Conservation (phyloP, 2,888 invertebrate species). For the Alloplasta piceator region DNA sequence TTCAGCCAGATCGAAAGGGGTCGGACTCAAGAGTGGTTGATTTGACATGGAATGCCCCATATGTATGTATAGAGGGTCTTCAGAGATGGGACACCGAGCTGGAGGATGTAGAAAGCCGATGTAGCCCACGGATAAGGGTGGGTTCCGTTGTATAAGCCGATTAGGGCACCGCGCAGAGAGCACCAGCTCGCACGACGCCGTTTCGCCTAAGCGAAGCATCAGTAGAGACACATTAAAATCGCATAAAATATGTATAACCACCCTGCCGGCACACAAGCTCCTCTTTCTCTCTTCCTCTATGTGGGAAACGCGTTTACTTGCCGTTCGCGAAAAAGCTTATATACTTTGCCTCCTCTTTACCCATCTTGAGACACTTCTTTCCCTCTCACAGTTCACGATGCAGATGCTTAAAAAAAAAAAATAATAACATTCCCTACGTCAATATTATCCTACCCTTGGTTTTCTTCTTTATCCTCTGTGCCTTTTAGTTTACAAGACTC, state of each 20-base stretch:
- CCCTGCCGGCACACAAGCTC: conserved; percentile 33
- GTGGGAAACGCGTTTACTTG: conserved; percentile 31
- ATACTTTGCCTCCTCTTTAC: conserved; percentile 55
- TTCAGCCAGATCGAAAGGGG: no score
- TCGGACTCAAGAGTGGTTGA: no score
- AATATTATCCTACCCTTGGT: conserved; percentile 38
- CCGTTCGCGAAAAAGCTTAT: conserved; percentile 60
- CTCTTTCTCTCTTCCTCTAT: conserved; percentile 51
- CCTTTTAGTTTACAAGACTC: background rate
- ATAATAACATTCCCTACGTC: conserved; percentile 54
- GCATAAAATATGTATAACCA: conserved; percentile 81
- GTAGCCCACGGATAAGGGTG: conserved; percentile 74
- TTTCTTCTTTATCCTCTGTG: background rate
- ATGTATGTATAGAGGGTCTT: background rate
- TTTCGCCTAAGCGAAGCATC: conserved; percentile 57
- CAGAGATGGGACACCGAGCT: conserved; percentile 25
- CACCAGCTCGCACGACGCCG: background rate
- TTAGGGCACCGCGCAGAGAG: conserved; percentile 78
- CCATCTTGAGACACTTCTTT: conserved; percentile 41
- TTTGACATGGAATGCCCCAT: no score
- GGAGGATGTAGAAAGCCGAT: conserved; percentile 54
- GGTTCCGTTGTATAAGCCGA: conserved; percentile 81
- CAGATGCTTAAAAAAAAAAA: conserved; percentile 11
- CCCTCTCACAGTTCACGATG: conserved; percentile 25
- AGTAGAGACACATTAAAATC: conserved; percentile 83